These are phyloP conservation scores for Pseudochromis fuscus DNA, from an alignment of 2,797 vertebrate genomes.

Conservation along the genomic window DNA sequence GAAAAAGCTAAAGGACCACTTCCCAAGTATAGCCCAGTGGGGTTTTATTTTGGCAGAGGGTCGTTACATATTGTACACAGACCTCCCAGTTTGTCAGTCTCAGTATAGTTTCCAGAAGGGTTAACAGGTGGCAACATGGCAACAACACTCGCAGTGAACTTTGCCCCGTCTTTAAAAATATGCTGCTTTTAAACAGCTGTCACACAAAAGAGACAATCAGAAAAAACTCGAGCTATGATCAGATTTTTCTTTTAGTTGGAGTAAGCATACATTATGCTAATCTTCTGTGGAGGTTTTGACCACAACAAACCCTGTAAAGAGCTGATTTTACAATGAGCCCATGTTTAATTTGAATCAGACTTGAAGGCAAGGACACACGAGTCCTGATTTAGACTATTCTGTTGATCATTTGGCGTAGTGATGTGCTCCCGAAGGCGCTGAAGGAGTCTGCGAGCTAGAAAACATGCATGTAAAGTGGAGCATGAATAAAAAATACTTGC, in stretches of 20 bases:
- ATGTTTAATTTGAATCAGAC: background rate
- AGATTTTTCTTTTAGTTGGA: background rate
- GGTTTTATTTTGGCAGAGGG: slow-evolving; percentile 62
- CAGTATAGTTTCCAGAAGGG: slow-evolving; percentile 16
- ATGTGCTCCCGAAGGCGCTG: background rate
- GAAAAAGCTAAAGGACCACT: slow-evolving; percentile 36
- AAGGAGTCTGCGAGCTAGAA: background rate
- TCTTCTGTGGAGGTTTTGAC: background rate
- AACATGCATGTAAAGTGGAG: background rate
- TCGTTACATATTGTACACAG: slow-evolving; percentile 55
- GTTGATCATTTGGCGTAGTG: background rate
- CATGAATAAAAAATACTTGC: slow-evolving; percentile 6
- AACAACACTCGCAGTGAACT: slow-evolving; percentile 11
- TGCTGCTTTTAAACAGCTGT: slow-evolving; percentile 11
- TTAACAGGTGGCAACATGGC: slow-evolving; percentile 58
- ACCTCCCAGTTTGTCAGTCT: slow-evolving; percentile 54
- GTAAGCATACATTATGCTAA: background rate
- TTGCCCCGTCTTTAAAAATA: slow-evolving; percentile 21
- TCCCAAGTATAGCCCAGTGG: slow-evolving; percentile 62
- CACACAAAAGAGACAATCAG: background rate
- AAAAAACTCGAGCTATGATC: background rate
- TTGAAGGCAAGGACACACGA: background rate
- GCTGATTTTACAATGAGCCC: background rate
- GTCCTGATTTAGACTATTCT: background rate
- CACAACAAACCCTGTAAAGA: background rate